These are phyloP conservation scores for Drosophila histrio DNA, from an alignment of 2,888 invertebrate genomes.

Conservation along the genomic window DNA sequence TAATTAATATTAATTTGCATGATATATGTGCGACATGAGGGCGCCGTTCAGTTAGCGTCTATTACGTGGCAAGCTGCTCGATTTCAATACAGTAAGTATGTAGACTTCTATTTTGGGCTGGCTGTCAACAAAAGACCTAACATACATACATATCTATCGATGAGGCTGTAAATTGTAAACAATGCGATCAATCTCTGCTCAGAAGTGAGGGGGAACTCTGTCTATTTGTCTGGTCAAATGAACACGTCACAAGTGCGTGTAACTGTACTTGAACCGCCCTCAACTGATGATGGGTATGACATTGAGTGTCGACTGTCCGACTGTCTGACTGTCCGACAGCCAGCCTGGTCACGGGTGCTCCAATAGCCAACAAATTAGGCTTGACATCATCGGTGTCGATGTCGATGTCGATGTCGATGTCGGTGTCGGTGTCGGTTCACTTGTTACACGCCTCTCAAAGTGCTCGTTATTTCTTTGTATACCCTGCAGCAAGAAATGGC, in stretches of 20 bases:
- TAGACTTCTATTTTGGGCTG: constrained; percentile 7
- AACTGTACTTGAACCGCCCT: constrained; percentile 44
- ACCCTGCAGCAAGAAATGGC: constrained; percentile 32
- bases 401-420: not conserved
- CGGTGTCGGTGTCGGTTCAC: constrained; percentile 25
- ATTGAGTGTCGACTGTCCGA: constrained; percentile 25
- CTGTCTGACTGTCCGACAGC: not conserved
- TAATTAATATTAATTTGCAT: constrained; percentile 80
- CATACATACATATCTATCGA: constrained; percentile 59
- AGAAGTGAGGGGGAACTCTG: not conserved
- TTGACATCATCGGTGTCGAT: constrained; percentile 58
- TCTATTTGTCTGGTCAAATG: constrained; percentile 23
- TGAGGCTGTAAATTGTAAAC: constrained; percentile 41
- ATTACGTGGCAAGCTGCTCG: constrained; percentile 21
- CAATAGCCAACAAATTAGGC: constrained; percentile 49
- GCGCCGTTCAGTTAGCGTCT: constrained; percentile 44
- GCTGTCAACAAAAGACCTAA: constrained; percentile 40
- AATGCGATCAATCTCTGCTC: constrained; percentile 63
- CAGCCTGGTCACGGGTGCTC: constrained; percentile 41
- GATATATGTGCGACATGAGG: constrained; percentile 57
- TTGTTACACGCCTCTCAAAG: constrained; percentile 29
- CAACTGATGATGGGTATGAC: constrained; percentile 25
- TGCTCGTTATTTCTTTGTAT: constrained; percentile 24
- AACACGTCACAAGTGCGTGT: constrained; percentile 59
- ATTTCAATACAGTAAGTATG: too few relatives aligned